Conservation (phyloP, 2,797 vertebrate species). For the Toxotes lorentzi region DNA sequence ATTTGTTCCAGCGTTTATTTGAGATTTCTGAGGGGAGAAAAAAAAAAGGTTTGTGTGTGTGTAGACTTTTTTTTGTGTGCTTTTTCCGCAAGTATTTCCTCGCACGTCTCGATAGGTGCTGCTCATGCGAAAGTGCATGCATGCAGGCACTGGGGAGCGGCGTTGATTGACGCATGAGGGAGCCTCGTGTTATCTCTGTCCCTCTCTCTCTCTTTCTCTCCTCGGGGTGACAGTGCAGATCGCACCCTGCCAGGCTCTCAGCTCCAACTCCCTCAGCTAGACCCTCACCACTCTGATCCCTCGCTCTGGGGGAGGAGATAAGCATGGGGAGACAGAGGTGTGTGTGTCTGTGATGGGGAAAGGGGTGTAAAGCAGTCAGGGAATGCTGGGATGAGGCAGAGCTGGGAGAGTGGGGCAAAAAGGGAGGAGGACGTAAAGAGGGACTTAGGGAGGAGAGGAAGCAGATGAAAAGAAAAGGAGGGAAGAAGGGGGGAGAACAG, state of each 20-base stretch:
- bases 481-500: constrained; percentile 2
- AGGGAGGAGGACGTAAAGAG: constrained; percentile 50
- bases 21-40: constrained; percentile 40
- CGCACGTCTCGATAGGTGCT: constrained; percentile 41
- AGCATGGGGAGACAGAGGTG: constrained; percentile 57
- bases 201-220: constrained; percentile 18
- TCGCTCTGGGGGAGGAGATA: constrained; percentile 75
- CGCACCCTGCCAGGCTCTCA: constrained; percentile 72
- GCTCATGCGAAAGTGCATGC: constrained; percentile 45
- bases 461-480: constrained; percentile 34
- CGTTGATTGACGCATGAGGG: constrained; percentile 67
- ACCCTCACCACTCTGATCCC: constrained; percentile 80
- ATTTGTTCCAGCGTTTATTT: constrained; percentile 65
- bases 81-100: constrained; percentile 43
- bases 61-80: constrained; percentile 35
- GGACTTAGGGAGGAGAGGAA: constrained; percentile 49
- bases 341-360: constrained; percentile 10
- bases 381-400: constrained; percentile 52
- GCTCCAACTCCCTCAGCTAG: constrained; percentile 75
- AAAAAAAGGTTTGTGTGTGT: constrained; percentile 28
- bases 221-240: constrained; percentile 74
- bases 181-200: constrained; percentile 54
- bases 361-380: constrained; percentile 27
- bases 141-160: constrained; percentile 24
- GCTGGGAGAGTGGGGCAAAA: constrained; percentile 21